These are phyloP conservation scores for Spheniscus humboldti DNA, from an alignment of 2,797 vertebrate species.

Conservation along the genomic window DNA sequence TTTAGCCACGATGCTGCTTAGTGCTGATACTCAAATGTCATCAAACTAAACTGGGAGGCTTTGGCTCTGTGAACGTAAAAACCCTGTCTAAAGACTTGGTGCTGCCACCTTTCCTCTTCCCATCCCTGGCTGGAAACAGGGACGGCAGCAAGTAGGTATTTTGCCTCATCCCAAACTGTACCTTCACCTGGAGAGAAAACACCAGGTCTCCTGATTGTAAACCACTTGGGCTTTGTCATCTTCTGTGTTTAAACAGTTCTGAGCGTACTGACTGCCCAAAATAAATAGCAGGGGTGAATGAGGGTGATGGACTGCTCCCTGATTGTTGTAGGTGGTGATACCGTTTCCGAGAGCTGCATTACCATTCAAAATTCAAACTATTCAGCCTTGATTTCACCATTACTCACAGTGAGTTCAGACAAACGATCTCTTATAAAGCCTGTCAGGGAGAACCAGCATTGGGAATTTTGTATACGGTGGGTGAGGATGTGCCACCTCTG, in stretches of 20 bases:
- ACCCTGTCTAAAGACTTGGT: too few species aligned
- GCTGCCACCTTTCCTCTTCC: not conserved
- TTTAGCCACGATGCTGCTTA: not conserved
- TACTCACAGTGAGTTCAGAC: not conserved
- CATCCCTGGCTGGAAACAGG: not conserved
- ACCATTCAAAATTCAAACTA: not conserved
- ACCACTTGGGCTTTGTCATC: not conserved
- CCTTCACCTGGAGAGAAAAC: not conserved
- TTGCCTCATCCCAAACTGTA: not conserved
- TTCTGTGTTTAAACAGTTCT: not conserved
- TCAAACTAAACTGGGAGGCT: fast-evolving
- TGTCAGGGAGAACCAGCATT: not conserved
- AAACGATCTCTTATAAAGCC: not conserved
- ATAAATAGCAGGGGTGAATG: not conserved
- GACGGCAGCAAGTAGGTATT: not conserved
- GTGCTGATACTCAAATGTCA: not conserved
- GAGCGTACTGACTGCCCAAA: not conserved
- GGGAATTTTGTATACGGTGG: not conserved
- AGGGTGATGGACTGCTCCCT: not conserved
- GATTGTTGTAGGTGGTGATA: not conserved
- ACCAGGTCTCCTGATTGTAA: not conserved
- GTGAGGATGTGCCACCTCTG: not conserved
- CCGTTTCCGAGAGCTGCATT: not conserved
- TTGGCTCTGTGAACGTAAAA: not conserved
- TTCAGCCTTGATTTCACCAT: not conserved